Conservation (phyloP, 2,113 vertebrate species). For the Phasianus colchicus region DNA sequence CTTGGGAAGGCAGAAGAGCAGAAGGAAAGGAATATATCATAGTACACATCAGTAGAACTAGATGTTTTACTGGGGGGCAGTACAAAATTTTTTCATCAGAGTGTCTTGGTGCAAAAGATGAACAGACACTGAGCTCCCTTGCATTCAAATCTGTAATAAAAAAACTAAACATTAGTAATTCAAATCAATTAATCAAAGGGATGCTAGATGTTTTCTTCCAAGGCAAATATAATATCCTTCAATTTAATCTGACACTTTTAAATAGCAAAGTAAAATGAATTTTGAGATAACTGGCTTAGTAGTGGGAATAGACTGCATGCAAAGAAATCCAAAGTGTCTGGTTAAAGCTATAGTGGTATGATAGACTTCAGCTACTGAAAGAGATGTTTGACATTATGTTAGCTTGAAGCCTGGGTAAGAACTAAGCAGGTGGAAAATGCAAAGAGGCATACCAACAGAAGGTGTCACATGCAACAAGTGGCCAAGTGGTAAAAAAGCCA, state of each 20-base stretch:
- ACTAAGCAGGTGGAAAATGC: background rate
- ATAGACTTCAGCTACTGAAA: background rate
- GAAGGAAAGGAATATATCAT: background rate
- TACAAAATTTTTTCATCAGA: background rate
- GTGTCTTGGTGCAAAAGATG: background rate
- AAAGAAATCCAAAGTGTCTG: background rate
- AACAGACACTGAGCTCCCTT: background rate
- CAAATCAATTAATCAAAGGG: background rate
- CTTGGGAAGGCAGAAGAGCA: conserved; percentile 12
- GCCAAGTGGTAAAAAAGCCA: background rate
- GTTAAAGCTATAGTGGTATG: background rate
- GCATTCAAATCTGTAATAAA: background rate
- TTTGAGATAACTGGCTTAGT: background rate
- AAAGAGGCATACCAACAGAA: background rate
- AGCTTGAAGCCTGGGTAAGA: background rate
- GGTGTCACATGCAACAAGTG: background rate
- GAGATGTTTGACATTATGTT: background rate
- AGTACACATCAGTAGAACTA: background rate
- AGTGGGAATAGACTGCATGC: background rate
- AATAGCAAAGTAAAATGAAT: background rate
- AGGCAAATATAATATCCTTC: background rate
- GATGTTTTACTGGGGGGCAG: background rate
- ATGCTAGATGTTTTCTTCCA: background rate
- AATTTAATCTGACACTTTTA: background rate
- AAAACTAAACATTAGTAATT: background rate